These are phyloP conservation scores for Operophtera brumata DNA, from an alignment of 2,888 invertebrate genomes.

Conservation along the genomic window DNA sequence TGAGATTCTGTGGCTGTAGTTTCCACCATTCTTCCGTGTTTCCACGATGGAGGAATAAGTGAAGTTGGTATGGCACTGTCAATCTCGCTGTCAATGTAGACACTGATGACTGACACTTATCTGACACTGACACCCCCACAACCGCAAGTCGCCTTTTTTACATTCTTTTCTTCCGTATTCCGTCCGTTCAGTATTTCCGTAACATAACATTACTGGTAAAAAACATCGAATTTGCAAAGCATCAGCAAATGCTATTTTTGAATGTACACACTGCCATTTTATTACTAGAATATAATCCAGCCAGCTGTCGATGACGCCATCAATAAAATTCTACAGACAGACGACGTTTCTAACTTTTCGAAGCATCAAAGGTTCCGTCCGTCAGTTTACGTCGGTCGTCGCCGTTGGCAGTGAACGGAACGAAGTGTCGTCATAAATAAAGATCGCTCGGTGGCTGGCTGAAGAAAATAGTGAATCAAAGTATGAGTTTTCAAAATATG, in stretches of 20 bases:
- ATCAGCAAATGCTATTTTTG: background rate
- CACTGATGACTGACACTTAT: too few species aligned
- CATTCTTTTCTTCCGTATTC: background rate
- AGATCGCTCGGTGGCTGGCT: constrained; percentile 78
- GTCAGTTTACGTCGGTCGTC: background rate
- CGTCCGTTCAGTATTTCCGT: too few species aligned
- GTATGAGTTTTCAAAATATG: constrained; percentile 80
- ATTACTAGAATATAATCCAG: background rate
- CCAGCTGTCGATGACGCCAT: constrained; percentile 41
- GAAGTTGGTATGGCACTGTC: too few species aligned
- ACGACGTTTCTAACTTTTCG: background rate
- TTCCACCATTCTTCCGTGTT: too few species aligned
- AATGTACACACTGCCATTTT: background rate
- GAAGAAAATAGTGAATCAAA: constrained; percentile 77
- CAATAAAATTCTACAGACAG: constrained; percentile 34
- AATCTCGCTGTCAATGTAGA: too few species aligned
- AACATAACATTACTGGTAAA: too few species aligned
- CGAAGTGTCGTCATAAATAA: constrained; percentile 78
- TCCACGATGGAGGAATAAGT: too few species aligned
- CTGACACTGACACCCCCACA: too few species aligned
- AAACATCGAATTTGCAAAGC: background rate
- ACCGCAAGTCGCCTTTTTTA: background rate
- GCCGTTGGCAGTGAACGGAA: constrained; percentile 69
- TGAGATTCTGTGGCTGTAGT: too few species aligned
- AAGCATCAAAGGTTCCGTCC: constrained; percentile 24